Conservation (phyloP, 1,140 invertebrate genomes). For the Mycetomoellerius zeteki region DNA sequence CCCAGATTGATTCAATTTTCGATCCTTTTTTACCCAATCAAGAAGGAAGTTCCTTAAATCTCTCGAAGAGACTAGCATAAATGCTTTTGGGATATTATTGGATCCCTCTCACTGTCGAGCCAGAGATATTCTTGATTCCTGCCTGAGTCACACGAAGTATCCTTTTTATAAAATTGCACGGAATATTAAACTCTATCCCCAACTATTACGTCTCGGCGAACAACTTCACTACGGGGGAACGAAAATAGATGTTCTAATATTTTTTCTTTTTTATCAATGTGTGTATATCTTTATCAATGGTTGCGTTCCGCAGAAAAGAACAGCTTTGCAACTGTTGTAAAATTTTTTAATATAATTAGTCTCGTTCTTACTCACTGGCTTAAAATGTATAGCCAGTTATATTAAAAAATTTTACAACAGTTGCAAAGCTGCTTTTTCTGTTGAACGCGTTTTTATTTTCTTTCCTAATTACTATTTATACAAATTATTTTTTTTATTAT, state of each 20-base stretch:
- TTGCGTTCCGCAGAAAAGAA: no score
- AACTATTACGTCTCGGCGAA: background rate
- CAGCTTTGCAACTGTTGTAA: no score
- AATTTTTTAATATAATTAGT: no score
- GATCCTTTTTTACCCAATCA: slow-evolving; percentile 8
- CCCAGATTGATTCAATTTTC: slow-evolving; percentile 11
- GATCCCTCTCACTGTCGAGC: background rate
- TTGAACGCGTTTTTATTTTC: no score
- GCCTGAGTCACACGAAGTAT: background rate
- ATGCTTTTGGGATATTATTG: background rate
- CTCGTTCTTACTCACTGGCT: no score
- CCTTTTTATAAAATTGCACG: slow-evolving; percentile 3
- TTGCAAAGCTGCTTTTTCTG: no score
- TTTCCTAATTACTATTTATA: background rate
- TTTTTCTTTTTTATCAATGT: background rate
- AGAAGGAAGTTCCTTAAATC: background rate
- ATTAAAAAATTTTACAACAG: no score
- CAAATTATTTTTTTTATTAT: background rate
- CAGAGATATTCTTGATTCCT: background rate
- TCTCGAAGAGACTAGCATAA: background rate
- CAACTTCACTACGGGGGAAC: background rate
- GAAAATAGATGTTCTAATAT: background rate
- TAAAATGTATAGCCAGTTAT: no score
- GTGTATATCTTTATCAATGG: background rate
- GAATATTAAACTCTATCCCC: background rate